Conservation (phyloP, 1,140 invertebrate species). For the Coenobita brevimanus region DNA sequence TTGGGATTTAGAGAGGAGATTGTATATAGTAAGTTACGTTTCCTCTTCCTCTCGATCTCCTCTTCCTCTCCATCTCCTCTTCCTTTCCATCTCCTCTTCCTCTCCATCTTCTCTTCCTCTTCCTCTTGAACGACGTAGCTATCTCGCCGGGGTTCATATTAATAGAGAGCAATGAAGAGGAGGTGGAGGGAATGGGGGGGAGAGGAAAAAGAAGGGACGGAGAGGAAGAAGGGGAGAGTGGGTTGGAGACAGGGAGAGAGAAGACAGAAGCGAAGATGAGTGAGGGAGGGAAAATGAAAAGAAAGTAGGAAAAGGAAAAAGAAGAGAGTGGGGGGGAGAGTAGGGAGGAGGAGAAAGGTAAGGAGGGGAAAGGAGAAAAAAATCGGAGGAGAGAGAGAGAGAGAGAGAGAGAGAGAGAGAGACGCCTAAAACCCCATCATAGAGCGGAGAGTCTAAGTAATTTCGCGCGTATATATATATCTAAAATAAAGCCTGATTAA, state of each 20-base stretch:
- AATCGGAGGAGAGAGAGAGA: neutral
- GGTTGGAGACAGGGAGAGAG: neutral
- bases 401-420: neutral
- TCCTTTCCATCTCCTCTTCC: slow-evolving; percentile 2
- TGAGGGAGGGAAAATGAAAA: neutral
- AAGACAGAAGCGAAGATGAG: neutral
- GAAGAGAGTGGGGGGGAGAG: neutral
- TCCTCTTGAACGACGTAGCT: slow-evolving; percentile 13
- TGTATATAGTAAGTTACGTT: neutral
- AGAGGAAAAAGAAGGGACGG: neutral
- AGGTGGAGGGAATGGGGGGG: neutral
- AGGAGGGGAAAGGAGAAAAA: neutral
- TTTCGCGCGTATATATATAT: no score
- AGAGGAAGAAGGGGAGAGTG: neutral
- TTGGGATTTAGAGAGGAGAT: neutral
- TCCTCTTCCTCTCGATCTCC: no score
- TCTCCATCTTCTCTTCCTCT: neutral
- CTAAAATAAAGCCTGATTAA: no score
- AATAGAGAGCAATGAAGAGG: neutral
- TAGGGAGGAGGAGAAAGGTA: neutral
- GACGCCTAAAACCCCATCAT: no score
- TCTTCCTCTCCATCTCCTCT: neutral
- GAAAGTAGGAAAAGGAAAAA: neutral
- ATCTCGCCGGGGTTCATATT: slow-evolving; percentile 38
- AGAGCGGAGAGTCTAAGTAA: no score